These are phyloP conservation scores for Channa maculata DNA, from an alignment of 2,113 vertebrate genomes.

Conservation along the genomic window DNA sequence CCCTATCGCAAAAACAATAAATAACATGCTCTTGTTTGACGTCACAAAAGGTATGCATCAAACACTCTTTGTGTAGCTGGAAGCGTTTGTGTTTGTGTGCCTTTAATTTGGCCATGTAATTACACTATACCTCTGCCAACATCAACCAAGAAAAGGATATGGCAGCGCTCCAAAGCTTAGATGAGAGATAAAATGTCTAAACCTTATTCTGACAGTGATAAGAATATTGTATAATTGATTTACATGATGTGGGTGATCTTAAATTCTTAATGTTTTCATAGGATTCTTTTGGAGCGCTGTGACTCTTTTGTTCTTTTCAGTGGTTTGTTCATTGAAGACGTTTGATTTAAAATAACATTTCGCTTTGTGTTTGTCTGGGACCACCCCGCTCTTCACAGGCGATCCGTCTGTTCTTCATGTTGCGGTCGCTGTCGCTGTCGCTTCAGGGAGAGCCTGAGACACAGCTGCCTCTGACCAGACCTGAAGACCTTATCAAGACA, in stretches of 20 bases:
- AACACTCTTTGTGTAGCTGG: too few relatives aligned
- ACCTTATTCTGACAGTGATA: background rate
- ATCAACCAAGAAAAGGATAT: background rate
- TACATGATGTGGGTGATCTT: too few relatives aligned
- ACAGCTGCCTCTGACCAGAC: conserved; percentile 93
- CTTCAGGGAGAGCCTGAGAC: conserved; percentile 92
- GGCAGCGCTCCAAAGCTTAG: background rate
- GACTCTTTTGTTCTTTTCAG: background rate
- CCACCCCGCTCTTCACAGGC: conserved; percentile 81
- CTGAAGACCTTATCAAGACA: conserved; percentile 95
- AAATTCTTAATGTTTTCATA: too few relatives aligned
- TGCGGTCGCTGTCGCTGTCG: conserved; percentile 91
- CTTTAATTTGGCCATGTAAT: too few relatives aligned
- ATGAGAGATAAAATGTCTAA: background rate
- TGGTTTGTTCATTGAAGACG: background rate
- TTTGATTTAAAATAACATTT: background rate
- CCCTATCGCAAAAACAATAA: too few relatives aligned
- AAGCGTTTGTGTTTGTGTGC: too few relatives aligned
- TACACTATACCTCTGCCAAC: too few relatives aligned
- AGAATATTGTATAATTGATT: too few relatives aligned
- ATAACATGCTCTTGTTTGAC: too few relatives aligned
- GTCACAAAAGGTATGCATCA: too few relatives aligned
- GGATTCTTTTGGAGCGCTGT: too few relatives aligned
- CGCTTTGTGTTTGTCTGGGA: background rate
- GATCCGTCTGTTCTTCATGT: conserved; percentile 97